These are phyloP conservation scores for Keiferia lycopersicella DNA, from an alignment of 2,888 invertebrate species.

Conservation along the genomic window DNA sequence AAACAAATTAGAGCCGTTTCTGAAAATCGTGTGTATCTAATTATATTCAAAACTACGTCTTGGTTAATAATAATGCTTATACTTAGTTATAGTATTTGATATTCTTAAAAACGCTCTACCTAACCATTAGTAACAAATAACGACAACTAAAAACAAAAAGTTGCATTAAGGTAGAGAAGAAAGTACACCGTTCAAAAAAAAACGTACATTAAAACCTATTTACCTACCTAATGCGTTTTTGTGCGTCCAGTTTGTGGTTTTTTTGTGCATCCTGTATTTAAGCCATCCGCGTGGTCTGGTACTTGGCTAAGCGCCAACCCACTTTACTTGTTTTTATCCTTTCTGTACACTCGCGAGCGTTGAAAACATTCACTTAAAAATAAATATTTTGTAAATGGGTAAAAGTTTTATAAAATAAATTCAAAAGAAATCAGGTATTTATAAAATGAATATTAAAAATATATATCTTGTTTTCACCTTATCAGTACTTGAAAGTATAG, in stretches of 20 bases:
- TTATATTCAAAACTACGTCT: no score
- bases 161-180: neutral
- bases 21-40: no score
- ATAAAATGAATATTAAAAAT: no score
- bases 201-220: neutral
- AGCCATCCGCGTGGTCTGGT: slow-evolving; percentile 34
- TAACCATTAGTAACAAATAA: no score
- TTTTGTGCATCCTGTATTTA: slow-evolving; percentile 22
- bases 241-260: neutral
- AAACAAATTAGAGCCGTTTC: no score
- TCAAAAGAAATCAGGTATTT: neutral
- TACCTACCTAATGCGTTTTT: slow-evolving; percentile 16
- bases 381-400: neutral
- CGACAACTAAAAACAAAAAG: no score
- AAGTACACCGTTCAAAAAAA: neutral
- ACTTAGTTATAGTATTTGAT: no score
- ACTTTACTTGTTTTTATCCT: slow-evolving; percentile 36
- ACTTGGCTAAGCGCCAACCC: slow-evolving; percentile 40
- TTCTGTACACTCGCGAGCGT: slow-evolving; percentile 21
- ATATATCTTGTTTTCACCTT: no score
- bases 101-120: no score
- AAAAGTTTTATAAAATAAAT: neutral
- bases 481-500: no score
- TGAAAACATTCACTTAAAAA: neutral
- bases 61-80: no score